Conservation (phyloP, 2,113 vertebrate genomes). For the Mesembrinibis cayennensis region DNA sequence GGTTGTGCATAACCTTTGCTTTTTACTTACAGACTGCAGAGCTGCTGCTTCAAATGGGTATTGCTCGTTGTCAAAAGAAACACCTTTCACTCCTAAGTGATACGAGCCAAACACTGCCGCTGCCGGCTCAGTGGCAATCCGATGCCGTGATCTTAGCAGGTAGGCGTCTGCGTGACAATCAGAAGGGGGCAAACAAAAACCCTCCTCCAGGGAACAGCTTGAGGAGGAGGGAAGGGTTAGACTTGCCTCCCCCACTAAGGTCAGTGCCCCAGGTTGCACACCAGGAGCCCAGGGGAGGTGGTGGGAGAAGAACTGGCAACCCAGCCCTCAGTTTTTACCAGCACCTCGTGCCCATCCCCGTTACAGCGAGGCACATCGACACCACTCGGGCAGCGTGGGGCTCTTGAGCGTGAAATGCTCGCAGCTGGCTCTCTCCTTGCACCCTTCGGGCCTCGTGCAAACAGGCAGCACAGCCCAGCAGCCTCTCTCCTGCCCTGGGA, state of each 20-base stretch:
- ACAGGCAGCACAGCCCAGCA: not conserved
- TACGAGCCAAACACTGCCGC: not conserved
- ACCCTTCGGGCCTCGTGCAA: accelerated
- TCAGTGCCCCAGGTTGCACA: not conserved
- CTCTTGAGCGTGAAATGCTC: not conserved
- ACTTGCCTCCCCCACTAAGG: not conserved
- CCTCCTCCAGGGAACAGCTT: not conserved
- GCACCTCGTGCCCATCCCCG: accelerated
- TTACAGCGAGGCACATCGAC: not conserved
- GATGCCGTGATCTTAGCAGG: not conserved
- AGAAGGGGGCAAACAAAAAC: not conserved
- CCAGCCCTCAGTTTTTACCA: not conserved
- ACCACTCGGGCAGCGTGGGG: accelerated
- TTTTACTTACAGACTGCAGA: not conserved
- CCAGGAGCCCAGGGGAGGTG: not conserved
- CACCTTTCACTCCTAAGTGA: not conserved
- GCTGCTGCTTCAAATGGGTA: not conserved
- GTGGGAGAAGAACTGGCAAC: not conserved
- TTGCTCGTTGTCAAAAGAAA: not conserved
- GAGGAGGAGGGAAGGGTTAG: not conserved
- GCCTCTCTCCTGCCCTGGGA: not conserved
- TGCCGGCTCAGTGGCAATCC: not conserved
- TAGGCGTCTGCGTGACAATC: not conserved
- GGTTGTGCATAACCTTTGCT: not conserved
- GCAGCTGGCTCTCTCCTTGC: not conserved